Conservation (phyloP, 2,797 vertebrate species). For the Pangasius mekongensis region DNA sequence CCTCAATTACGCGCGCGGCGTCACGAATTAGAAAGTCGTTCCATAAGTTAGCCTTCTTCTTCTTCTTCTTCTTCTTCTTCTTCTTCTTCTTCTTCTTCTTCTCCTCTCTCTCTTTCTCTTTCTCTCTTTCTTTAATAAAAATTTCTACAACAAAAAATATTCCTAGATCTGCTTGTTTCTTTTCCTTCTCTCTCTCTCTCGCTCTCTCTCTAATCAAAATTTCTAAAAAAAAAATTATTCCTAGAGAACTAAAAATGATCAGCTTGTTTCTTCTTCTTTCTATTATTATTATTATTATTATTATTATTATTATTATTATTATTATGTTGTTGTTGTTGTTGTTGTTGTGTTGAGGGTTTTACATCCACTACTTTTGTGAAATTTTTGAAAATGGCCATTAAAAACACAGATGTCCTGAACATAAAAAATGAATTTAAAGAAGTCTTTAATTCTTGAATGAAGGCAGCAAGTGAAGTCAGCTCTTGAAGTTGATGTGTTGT, state of each 20-base stretch:
- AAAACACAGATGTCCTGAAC: not conserved
- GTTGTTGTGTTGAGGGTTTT: not conserved
- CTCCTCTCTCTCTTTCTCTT: not conserved
- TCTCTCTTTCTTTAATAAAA: no score
- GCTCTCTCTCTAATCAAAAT: not conserved
- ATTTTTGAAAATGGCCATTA: not conserved
- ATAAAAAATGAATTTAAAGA: not conserved
- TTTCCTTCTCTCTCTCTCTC: not conserved
- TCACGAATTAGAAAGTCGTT: not conserved
- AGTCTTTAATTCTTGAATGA: no score
- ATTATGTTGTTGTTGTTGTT: not conserved
- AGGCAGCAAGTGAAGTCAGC: no score
- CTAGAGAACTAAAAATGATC: no score
- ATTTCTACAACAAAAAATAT: no score
- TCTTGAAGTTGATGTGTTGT: no score
- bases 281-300: not conserved
- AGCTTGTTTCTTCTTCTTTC: not conserved
- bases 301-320: not conserved
- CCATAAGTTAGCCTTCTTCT: not conserved
- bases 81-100: no score
- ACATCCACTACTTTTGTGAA: not conserved
- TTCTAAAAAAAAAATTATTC: no score
- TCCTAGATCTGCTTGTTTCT: not conserved
- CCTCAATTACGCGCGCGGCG: not conserved
- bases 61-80: not conserved